phyloP scores from a whole-genome alignment of 1,140 invertebrate genomes.

The Drosophila gunungcola region DNA sequence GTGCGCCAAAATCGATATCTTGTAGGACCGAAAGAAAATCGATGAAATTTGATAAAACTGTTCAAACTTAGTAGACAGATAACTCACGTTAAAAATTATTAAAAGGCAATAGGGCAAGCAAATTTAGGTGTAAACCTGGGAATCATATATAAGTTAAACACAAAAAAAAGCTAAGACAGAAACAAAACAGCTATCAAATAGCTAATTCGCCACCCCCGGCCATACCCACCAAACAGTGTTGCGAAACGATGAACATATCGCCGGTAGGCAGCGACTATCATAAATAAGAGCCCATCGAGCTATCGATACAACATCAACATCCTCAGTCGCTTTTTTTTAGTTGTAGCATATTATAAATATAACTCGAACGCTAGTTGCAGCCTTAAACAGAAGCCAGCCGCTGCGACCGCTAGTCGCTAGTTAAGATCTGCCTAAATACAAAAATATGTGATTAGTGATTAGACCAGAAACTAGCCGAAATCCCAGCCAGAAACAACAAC shows the following conservation, averaged over 20 bases:
- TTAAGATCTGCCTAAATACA: slow-evolving; percentile 28
- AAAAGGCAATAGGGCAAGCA: too few species aligned
- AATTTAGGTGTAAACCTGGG: too few species aligned
- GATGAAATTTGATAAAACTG: too few species aligned
- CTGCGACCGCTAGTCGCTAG: slow-evolving; percentile 56
- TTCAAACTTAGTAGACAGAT: too few species aligned
- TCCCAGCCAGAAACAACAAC: slow-evolving; percentile 44
- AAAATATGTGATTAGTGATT: slow-evolving; percentile 22
- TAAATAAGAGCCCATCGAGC: slow-evolving; percentile 29
- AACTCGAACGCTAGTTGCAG: slow-evolving; percentile 60
- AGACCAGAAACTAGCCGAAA: slow-evolving; percentile 10
- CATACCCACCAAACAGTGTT: slow-evolving; percentile 12
- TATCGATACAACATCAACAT: slow-evolving; percentile 43
- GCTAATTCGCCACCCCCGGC: background rate
- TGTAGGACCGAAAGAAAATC: slow-evolving; percentile 1
- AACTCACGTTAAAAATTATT: too few species aligned
- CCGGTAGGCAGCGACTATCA: slow-evolving; percentile 36
- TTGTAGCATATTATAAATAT: slow-evolving; percentile 77
- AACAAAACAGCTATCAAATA: background rate
- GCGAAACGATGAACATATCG: slow-evolving; percentile 10
- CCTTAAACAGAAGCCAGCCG: slow-evolving; percentile 73
- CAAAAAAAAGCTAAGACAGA: too few species aligned
- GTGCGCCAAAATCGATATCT: slow-evolving; percentile 1
- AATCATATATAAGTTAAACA: too few species aligned
- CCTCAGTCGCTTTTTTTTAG: slow-evolving; percentile 58